Conservation (phyloP, 1,140 invertebrate species). For the Drosophila persimilis region DNA sequence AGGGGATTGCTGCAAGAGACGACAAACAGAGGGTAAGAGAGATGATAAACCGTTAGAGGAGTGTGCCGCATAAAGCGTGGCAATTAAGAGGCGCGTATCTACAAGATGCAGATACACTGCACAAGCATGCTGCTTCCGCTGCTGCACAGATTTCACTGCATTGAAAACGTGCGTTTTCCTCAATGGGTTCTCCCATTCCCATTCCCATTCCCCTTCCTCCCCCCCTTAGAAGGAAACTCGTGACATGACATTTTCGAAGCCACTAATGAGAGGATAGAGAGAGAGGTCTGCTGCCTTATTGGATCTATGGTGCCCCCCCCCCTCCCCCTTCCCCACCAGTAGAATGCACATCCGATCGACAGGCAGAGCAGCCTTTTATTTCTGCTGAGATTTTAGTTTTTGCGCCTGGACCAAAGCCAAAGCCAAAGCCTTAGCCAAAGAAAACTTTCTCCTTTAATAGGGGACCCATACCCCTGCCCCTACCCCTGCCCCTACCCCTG, state of each 20-base stretch:
- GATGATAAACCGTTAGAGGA: constrained; percentile 31
- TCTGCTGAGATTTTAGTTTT: constrained; percentile 34
- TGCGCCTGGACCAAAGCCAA: constrained; percentile 6
- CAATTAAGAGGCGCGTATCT: constrained; percentile 47
- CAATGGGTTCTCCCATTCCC: constrained; percentile 40
- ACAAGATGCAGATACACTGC: constrained; percentile 13
- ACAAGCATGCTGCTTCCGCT: constrained; percentile 4
- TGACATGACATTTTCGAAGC: constrained; percentile 62
- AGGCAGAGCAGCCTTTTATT: constrained; percentile 36
- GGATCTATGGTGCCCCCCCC: background rate
- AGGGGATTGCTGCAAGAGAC: constrained; percentile 64
- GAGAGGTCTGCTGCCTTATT: constrained; percentile 51
- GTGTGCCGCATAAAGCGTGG: constrained; percentile 43
- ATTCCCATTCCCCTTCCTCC: constrained; percentile 3
- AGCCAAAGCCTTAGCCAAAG: constrained; percentile 3
- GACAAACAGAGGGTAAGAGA: constrained; percentile 15
- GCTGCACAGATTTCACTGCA: constrained; percentile 1
- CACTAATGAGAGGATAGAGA: constrained; percentile 60
- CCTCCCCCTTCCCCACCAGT: constrained; percentile 21
- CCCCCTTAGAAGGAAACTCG: constrained; percentile 50
- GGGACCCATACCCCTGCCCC: background rate
- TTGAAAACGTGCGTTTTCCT: constrained; percentile 43
- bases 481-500: background rate
- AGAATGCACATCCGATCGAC: constrained; percentile 43
- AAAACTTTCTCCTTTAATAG: constrained; percentile 66